These are phyloP conservation scores for Synaphobranchus kaupii DNA, from an alignment of 2,797 vertebrate species.

Conservation along the genomic window DNA sequence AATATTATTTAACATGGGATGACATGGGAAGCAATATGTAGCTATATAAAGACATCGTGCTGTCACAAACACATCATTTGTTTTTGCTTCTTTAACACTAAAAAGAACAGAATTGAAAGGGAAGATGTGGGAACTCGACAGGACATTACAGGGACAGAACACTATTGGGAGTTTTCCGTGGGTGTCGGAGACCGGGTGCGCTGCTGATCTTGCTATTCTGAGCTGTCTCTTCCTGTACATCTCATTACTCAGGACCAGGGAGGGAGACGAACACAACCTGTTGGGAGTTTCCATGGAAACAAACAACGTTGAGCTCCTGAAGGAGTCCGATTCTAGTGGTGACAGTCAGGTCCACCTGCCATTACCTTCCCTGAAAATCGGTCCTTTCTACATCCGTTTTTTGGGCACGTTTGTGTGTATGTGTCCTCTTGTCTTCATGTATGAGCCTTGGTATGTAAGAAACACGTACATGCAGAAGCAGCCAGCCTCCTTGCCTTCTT, in stretches of 20 bases:
- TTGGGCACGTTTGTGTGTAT: neutral
- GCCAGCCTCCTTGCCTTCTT: neutral
- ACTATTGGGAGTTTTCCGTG: neutral
- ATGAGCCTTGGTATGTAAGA: neutral
- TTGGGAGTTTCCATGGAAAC: slow-evolving; percentile 1
- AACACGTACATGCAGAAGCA: neutral
- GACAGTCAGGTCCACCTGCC: neutral
- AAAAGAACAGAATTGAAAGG: neutral
- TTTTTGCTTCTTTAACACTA: neutral
- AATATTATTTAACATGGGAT: neutral
- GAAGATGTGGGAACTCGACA: neutral
- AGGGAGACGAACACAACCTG: neutral
- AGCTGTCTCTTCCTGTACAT: neutral
- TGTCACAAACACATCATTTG: neutral
- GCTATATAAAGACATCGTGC: neutral
- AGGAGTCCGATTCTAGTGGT: neutral
- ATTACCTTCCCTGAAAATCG: neutral
- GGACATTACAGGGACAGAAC: neutral
- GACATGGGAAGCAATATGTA: neutral
- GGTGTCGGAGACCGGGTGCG: neutral
- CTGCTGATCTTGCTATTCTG: slow-evolving; percentile 6
- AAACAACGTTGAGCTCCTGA: neutral
- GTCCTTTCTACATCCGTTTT: neutral
- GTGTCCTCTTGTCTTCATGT: neutral
- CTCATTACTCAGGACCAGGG: neutral